Conservation (phyloP, 2,113 vertebrate species). For the Drymodes brunneopygia region DNA sequence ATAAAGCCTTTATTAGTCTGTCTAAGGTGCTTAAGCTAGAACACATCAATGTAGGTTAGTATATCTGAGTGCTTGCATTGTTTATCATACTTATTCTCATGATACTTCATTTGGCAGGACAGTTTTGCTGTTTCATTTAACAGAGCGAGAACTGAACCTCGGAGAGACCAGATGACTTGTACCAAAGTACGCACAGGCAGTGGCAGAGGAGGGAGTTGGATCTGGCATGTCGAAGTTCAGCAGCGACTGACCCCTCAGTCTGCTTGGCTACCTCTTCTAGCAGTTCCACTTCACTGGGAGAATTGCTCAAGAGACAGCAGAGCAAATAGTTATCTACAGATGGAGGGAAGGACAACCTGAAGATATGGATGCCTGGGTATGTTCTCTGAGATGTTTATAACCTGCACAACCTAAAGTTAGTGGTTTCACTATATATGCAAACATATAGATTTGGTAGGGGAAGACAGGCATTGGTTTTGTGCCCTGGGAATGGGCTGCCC, state of each 20-base stretch:
- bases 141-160: not conserved
- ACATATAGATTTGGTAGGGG: not conserved
- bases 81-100: not conserved
- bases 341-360: not conserved
- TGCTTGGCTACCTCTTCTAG: not conserved
- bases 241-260: not conserved
- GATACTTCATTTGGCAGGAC: not conserved
- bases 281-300: not conserved
- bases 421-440: not conserved
- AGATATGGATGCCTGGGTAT: not conserved
- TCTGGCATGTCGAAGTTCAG: not conserved
- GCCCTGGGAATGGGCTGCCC: not conserved
- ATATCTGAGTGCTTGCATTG: not conserved
- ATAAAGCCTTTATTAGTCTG: not conserved
- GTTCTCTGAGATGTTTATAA: not conserved
- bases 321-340: not conserved
- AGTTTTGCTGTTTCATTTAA: not conserved
- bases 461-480: not conserved
- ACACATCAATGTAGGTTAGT: not conserved
- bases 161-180: not conserved
- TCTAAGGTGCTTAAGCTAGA: not conserved
- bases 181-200: not conserved
- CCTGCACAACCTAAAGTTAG: not conserved
- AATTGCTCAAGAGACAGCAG: not conserved
- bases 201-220: not conserved